Base-by-base conservation (phyloP, 1,140 invertebrate genomes). In the Lerema accius region DNA sequence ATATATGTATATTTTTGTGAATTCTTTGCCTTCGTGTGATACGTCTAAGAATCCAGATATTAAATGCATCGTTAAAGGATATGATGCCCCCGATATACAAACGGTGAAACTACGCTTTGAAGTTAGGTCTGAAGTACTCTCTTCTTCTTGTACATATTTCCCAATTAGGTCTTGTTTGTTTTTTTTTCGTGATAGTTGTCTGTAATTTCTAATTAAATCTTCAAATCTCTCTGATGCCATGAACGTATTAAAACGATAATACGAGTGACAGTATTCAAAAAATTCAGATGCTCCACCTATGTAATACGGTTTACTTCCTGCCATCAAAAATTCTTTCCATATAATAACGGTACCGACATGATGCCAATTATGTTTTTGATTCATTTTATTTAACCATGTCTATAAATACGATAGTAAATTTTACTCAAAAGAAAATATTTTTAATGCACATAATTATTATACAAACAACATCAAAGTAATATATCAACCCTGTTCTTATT, bases 231-330 rank as follows among this genome's bases (percentile, higher is more conserved):
- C 78, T 53, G 76, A 73, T 7, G 82, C 48, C 23, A 92, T 70
- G 62, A 83, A 80, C 4, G 82, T 80, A 73, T 92, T 86, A 50
- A 93, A 80, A n/a, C 90, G 78, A 68, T 93, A 93, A 80, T 93
- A 93, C 32, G 92, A 91, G 74, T 90, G 84, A 62, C 88, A 90
- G 65, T 92, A 92, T 67, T 93, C 92, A 71, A 91, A 89, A 82
- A 93, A 93, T 49, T 93, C 88, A 19, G 84, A 67, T 14, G 89
- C 73, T 7, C 90, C 89, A n/a, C 92, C 92, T 37, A 93, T 91
- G 51, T 92, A 91, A 69, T 79, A 74, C 7, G 88, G 72, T 71
- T 90, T 91, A 37, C 92, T 91, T 6, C 91, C 91, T 63, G 82
- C 82, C 63, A 82, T 80, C 42, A 87, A 76, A 17, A 92, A 60